Percentiles rank a stretch among this genome's conserved stretches.
These are phyloP conservation scores for Saguinus imperator DNA, from an alignment of 2,113 vertebrate genomes.

Conservation along the genomic window DNA sequence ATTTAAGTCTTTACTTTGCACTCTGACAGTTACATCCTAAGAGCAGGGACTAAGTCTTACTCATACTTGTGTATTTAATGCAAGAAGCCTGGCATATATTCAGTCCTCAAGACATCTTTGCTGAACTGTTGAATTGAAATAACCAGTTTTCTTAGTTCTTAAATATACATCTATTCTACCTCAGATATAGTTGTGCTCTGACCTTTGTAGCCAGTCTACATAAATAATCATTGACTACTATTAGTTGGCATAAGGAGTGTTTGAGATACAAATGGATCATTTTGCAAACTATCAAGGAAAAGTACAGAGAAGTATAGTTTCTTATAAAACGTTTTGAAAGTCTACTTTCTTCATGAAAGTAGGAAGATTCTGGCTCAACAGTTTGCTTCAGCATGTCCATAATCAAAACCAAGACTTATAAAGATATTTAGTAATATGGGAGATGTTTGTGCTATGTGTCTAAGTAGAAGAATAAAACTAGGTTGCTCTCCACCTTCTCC, in stretches of 20 bases:
- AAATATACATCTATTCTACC: neutral
- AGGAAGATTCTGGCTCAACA: neutral
- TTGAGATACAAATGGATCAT: neutral
- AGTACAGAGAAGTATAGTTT: neutral
- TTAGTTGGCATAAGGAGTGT: neutral
- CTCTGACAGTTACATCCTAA: neutral
- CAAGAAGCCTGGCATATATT: neutral
- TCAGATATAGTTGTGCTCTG: neutral
- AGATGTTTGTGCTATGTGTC: neutral
- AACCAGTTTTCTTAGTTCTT: neutral
- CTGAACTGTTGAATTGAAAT: neutral
- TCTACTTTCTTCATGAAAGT: neutral
- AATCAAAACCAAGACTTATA: neutral
- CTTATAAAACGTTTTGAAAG: neutral
- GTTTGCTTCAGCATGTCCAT: neutral
- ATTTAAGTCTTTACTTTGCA: neutral
- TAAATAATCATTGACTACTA: neutral
- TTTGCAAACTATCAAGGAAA: neutral
- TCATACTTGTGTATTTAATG: neutral
- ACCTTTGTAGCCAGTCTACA: neutral
- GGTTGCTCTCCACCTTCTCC: neutral
- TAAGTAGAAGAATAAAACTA: neutral
- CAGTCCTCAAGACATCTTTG: neutral
- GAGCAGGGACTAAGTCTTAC: neutral
- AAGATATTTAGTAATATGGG: neutral